Conservation (phyloP, 2,888 invertebrate genomes). For the Emmelina monodactyla region DNA sequence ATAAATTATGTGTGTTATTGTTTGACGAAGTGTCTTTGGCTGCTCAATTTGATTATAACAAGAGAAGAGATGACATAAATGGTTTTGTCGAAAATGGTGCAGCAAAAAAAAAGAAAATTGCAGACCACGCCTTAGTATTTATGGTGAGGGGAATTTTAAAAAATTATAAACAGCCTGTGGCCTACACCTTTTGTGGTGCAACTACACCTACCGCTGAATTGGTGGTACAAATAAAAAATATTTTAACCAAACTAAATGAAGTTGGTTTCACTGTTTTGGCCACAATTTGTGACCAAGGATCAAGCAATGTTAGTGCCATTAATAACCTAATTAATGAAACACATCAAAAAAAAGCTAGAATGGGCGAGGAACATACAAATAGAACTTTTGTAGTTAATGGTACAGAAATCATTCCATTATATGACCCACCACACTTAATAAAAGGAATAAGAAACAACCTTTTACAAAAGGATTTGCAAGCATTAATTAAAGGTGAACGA, state of each 20-base stretch:
- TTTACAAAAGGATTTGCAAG: too few species aligned
- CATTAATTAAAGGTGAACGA: too few species aligned
- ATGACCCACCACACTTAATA: background rate
- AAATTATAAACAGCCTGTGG: background rate
- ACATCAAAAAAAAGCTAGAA: background rate
- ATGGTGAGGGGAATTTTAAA: constrained; percentile 1
- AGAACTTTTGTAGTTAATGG: background rate
- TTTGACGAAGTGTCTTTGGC: background rate
- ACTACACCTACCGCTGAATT: background rate
- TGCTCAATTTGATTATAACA: background rate
- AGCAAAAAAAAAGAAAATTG: background rate
- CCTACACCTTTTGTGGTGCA: background rate
- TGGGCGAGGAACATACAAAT: background rate
- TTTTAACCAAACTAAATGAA: background rate
- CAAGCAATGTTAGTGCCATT: background rate
- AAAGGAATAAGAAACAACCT: too few species aligned
- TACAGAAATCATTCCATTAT: background rate
- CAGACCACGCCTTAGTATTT: background rate
- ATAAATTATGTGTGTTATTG: background rate
- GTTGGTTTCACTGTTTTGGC: background rate
- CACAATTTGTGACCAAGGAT: too few species aligned
- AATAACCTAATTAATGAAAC: background rate
- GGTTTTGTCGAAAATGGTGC: background rate
- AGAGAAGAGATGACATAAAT: background rate
- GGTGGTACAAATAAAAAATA: background rate